Conservation (phyloP, 2,797 vertebrate species). For the Geotrypetes seraphini region DNA sequence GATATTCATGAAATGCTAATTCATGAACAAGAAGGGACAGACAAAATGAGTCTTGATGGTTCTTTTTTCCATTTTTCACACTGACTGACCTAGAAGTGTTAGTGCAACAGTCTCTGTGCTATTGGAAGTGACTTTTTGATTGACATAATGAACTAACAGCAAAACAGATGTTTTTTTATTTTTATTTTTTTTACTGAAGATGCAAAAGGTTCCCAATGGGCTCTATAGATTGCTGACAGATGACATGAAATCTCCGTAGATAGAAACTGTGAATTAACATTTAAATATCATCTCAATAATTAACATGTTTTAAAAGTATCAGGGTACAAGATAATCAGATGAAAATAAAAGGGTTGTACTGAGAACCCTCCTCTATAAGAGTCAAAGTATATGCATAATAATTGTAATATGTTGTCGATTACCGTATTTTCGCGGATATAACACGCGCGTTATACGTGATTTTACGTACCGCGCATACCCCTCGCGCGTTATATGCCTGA, state of each 20-base stretch:
- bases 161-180: conserved; percentile 40
- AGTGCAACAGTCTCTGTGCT: not conserved
- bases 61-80: conserved; percentile 6
- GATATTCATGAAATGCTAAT: conserved; percentile 28
- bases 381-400: no score
- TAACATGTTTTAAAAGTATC: conserved; percentile 11
- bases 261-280: conserved; percentile 46
- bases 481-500: no score
- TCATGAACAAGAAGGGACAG: conserved; percentile 2
- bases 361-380: no score
- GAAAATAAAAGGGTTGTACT: not conserved
- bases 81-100: conserved; percentile 9
- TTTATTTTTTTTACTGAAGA: conserved; percentile 36
- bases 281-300: conserved; percentile 32
- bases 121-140: conserved; percentile 36
- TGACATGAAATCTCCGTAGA: conserved; percentile 26
- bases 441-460: no score
- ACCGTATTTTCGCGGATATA: no score
- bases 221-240: conserved; percentile 37
- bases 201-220: conserved; percentile 39
- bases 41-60: conserved; percentile 12
- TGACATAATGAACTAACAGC: conserved; percentile 38
- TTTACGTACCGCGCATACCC: no score
- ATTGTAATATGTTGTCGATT: no score
- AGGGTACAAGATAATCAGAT: not conserved